These are phyloP conservation scores for Labeo calbasu DNA, from an alignment of 2,797 vertebrate genomes.

Conservation along the genomic window DNA sequence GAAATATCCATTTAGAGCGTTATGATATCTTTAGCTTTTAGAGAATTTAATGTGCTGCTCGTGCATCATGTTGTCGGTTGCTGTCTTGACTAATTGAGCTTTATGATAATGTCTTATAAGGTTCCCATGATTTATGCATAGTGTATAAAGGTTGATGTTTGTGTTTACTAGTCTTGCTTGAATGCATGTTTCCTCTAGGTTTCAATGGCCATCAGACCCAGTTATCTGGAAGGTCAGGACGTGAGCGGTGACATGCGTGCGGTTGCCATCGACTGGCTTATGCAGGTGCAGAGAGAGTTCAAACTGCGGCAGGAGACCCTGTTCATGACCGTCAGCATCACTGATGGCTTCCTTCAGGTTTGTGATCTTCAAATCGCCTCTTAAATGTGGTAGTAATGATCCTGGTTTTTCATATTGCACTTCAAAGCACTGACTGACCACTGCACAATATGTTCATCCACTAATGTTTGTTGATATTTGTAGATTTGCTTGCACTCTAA, in stretches of 20 bases:
- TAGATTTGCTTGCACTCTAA: neutral
- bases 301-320: conserved; percentile 72
- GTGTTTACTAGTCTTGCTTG: neutral
- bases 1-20: no score
- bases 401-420: neutral
- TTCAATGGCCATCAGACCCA: neutral
- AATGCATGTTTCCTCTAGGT: neutral
- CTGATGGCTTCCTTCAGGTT: conserved; percentile 71
- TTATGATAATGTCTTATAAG: neutral
- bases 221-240: conserved; percentile 26
- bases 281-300: conserved; percentile 72
- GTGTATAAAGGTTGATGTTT: neutral
- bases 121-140: neutral
- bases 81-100: neutral
- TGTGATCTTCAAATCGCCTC: neutral
- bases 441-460: neutral
- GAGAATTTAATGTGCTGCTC: neutral
- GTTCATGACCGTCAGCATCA: conserved; percentile 72
- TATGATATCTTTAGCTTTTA: neutral
- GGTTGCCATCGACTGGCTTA: conserved; percentile 71
- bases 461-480: no score
- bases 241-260: conserved; percentile 64
- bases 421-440: neutral
- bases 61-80: neutral
- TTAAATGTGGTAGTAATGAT: neutral